Base-by-base conservation (phyloP, 2,113 vertebrate genomes). In the Sardina pilchardus region DNA sequence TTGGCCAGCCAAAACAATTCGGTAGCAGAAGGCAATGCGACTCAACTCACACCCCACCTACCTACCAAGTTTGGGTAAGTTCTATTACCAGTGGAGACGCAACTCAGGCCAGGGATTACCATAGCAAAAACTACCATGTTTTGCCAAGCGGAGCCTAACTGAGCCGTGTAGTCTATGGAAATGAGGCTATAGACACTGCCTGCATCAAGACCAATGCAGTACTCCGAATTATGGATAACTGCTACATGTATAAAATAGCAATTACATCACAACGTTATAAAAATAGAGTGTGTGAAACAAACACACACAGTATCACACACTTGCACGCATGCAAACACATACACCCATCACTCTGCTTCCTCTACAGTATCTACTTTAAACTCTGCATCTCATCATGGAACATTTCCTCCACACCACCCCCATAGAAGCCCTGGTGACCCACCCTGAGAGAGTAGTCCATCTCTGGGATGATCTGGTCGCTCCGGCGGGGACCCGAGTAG, bases 391-490 rank as follows among this genome's bases (percentile, higher is more conserved):
- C 42, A 14, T 26, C 42, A n/a, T 16, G 30, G 39, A 39, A 48
- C 42, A 0, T 50, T 36, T 24, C 36, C 82, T 2, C 36, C 1
- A 34, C 44, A 42, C 26, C 17, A 6, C 24, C 3, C 12, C 12
- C 47, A 45, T 2, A 9, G 10, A 39, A 12, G 63, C 21, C 30
- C 83, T 43, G 50, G 19, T 67, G 84, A 92, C 96, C 95, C 86
- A 97, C 96, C 92, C 93, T 93, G 89, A 97, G 94, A 67, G 96
- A 96, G 91, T 95, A 96, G 88, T 96, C 94, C 82, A 95, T 95
- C 86, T 96, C 95, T 59, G 93, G 94, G 56, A 94, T 85, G 84
- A 92, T 91, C 86, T 92, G 92, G 71, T 94, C 91, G 0, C 88
- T 85, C 89, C 90, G 90, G 43, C 92, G 86, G 12, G 89, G 89